phyloP scores from a whole-genome alignment of 2,888 invertebrate genomes.

The Exocentrus adspersus region DNA sequence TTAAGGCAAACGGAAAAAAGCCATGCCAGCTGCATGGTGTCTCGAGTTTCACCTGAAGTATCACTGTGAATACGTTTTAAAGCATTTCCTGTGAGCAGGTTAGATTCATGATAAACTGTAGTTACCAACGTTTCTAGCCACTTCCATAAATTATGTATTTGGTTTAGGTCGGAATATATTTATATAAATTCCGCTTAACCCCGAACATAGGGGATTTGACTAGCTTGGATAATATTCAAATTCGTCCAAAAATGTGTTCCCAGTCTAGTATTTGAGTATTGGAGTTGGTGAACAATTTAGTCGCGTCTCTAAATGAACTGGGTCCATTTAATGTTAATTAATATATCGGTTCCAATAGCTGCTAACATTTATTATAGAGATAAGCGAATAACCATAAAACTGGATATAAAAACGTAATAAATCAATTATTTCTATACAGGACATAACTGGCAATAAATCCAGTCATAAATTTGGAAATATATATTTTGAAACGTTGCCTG shows the following conservation, averaged over 20 bases:
- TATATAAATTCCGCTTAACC: background rate
- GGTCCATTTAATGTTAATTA: slow-evolving; percentile 23
- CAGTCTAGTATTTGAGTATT: too few relatives aligned
- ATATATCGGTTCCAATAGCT: slow-evolving; percentile 20
- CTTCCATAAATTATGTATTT: slow-evolving; percentile 36
- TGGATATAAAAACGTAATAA: slow-evolving; percentile 24
- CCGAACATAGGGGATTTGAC: background rate
- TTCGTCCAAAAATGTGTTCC: too few relatives aligned
- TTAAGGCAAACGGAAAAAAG: slow-evolving; percentile 39
- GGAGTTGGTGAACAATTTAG: too few relatives aligned
- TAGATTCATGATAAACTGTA: slow-evolving; percentile 43
- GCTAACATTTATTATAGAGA: slow-evolving; percentile 21
- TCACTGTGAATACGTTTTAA: slow-evolving; percentile 49
- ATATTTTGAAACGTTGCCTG: slow-evolving; percentile 12
- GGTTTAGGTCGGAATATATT: background rate
- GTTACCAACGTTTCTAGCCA: slow-evolving; percentile 21
- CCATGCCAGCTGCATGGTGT: slow-evolving; percentile 36
- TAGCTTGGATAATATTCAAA: too few relatives aligned
- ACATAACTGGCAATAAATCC: slow-evolving; percentile 21
- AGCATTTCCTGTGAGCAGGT: slow-evolving; percentile 46
- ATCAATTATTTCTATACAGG: slow-evolving; percentile 22
- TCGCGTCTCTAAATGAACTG: too few relatives aligned
- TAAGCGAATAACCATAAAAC: slow-evolving; percentile 20
- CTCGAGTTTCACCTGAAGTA: slow-evolving; percentile 49
- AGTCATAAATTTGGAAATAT: slow-evolving; percentile 20